Base-by-base conservation (phyloP, 2,797 vertebrate genomes). In the Lepilemur septentrionalis region DNA sequence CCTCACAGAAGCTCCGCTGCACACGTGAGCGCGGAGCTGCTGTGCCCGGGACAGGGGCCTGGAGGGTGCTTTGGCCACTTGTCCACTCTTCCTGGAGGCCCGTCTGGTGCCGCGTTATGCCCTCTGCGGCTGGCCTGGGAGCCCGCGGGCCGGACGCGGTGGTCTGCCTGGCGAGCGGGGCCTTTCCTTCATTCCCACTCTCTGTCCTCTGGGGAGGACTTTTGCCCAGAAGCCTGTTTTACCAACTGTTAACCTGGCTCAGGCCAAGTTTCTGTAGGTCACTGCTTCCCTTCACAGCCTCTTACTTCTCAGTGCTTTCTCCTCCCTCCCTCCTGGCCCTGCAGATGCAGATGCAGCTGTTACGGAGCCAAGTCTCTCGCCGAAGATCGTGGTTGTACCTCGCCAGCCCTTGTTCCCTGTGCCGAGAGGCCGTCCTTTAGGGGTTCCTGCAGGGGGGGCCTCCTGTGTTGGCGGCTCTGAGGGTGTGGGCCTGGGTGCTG, bases 181-280 rank as follows among this genome's bases (percentile, higher is more conserved):
- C 23, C 43, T 83, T 79, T 91, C 43, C 52, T 76, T 80, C 43
- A 72, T 61, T 78, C 23, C 59, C 23, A 4, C 81, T 38, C 46
- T 65, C 85, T 78, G 23, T 23, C 55, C 57, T 59, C 92, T 43
- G n/a, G 82, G 76, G 84, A 95, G 69, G 52, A 43, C 46, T 92
- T 82, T 83, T 55, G 28, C 75, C 84, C 20, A 4, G 59, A 76
- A 70, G 30, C 20, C 41, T 55, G 3, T 94, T 80, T 76, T n/a
- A 4, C 70, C 72, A 90, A 41, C 63, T 52, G 1, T 43, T 59
- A 22, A 35, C 55, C 61, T 32, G 46, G 25, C 38, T 82, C 32
- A 95, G 59, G 55, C 59, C 59, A 75, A 28, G 28, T 84, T 92
- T 79, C 63, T 61, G 87, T 48, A 30, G 50, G 25, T 69, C 30